These are phyloP conservation scores for Sarcophaga rosellei DNA, from an alignment of 2,888 invertebrate species.

Conservation along the genomic window DNA sequence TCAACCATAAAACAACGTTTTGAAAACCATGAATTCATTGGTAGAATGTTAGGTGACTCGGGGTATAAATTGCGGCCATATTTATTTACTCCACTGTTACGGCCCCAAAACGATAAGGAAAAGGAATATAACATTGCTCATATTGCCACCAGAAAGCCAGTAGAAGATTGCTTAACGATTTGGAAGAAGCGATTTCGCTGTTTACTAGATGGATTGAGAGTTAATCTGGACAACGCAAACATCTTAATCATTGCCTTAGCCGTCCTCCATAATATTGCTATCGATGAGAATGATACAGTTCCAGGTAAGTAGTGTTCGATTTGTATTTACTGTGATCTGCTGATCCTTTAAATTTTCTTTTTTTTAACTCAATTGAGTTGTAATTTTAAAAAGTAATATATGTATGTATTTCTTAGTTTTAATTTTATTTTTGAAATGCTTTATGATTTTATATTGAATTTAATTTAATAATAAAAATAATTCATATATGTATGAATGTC, in stretches of 20 bases:
- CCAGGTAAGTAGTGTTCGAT: background rate
- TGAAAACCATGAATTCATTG: conserved; percentile 24
- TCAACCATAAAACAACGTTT: conserved; percentile 22
- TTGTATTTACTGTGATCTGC: background rate
- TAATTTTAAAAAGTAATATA: background rate
- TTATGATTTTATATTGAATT: too few species aligned
- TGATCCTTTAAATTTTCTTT: too few species aligned
- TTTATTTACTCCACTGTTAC: conserved; percentile 15
- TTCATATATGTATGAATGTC: too few species aligned
- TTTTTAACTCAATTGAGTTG: background rate
- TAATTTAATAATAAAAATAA: too few species aligned
- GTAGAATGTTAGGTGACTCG: conserved; percentile 24
- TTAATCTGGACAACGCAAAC: conserved; percentile 18
- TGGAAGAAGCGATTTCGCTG: conserved; percentile 1
- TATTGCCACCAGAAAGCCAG: conserved; percentile 6
- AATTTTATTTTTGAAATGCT: background rate
- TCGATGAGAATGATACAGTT: conserved; percentile 15
- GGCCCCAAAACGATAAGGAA: conserved; percentile 23
- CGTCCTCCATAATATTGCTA: conserved; percentile 9
- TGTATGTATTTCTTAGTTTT: background rate
- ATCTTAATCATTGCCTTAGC: conserved; percentile 22
- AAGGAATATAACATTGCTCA: conserved; percentile 7
- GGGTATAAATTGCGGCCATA: conserved; percentile 2
- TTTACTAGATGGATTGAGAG: conserved; percentile 6
- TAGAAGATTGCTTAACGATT: background rate